Percentiles rank a stretch among this genome's conserved stretches.
Evolutionary conservation across 2,797 vertebrate species (phyloP).

Genomic region (Nannoperca australis): DNA sequence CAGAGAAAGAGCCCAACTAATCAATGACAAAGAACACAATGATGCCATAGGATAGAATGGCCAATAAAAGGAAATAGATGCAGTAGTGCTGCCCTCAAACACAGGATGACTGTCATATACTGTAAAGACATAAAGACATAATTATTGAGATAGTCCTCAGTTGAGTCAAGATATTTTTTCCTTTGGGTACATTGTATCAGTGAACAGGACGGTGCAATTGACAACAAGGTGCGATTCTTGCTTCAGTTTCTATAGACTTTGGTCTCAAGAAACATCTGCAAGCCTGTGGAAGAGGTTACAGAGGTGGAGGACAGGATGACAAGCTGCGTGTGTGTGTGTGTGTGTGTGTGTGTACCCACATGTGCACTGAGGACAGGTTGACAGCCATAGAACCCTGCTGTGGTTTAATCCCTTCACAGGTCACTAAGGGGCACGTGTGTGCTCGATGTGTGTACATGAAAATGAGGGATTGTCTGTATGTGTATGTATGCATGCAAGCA

Average conservation of each 20-base stretch:
- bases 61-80: background rate
- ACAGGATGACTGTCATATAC: background rate
- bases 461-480: constrained; percentile 49
- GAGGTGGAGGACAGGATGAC: constrained; percentile 70
- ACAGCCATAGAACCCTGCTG: constrained; percentile 66
- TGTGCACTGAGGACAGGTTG: constrained; percentile 63
- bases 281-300: constrained; percentile 71
- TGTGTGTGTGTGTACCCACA: constrained; percentile 23
- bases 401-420: constrained; percentile 70
- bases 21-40: background rate
- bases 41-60: no score
- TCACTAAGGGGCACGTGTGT: constrained; percentile 56
- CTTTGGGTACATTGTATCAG: background rate
- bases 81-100: background rate
- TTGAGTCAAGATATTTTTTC: background rate
- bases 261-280: constrained; percentile 77
- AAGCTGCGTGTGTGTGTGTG: constrained; percentile 32
- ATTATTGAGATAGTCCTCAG: background rate
- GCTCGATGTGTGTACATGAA: constrained; percentile 44
- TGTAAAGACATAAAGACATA: background rate
- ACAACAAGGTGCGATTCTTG: constrained; percentile 32
- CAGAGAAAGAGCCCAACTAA: background rate
- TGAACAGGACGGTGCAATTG: constrained; percentile 22
- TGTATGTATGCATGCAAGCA: constrained; percentile 24
- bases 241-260: constrained; percentile 43